Base-by-base conservation (phyloP, 1,140 invertebrate genomes). In the Luehdorfia chinensis region DNA sequence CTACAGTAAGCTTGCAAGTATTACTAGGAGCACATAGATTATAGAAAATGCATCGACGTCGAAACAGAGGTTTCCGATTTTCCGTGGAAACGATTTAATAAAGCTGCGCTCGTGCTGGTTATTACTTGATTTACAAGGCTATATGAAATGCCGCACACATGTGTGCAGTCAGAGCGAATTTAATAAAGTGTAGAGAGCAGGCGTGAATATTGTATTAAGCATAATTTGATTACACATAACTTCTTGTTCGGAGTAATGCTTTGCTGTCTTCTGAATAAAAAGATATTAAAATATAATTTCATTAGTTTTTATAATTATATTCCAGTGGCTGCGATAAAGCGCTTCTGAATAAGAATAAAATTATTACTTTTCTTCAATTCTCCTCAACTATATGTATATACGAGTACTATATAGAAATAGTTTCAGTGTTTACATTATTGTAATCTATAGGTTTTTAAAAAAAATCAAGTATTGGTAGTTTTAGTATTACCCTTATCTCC, bases 121-220 rank as follows among this genome's bases (percentile, higher is more conserved):
- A 75, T 75, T 60, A 68, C 66, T 67, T 75, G 72, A 76, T 78
- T 77, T 76, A 75, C 74, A 69, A 59, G 47, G 59, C 59, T 51
- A 68, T 69, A 75, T 69, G 59, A 71, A 79, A 70, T 59, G 63
- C 61, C 60, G 66, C 56, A 66, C 68, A 74, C n/a, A n/a, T 66
- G 50, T 69, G 70, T 55, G 67, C 56, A 52, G 39, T 47, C 30
- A 34, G 53, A 36, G 46, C 15, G 32, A 36, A 43, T 58, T 77
- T 69, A 67, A 78, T 80, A 75, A 70, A 69, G 56, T 54, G 59
- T 66, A 61, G 55, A 54, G 56, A 49, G 51, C 44, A 47, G 59
- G 60, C 56, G 54, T 41, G 55, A 59, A 57, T 65, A 62, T 69
- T 64, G 61, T 55, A 66, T 63, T 43, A 43, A 43, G 39, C 28